phyloP scores from a whole-genome alignment of 1,140 invertebrate species.

The Cephus cinctus region DNA sequence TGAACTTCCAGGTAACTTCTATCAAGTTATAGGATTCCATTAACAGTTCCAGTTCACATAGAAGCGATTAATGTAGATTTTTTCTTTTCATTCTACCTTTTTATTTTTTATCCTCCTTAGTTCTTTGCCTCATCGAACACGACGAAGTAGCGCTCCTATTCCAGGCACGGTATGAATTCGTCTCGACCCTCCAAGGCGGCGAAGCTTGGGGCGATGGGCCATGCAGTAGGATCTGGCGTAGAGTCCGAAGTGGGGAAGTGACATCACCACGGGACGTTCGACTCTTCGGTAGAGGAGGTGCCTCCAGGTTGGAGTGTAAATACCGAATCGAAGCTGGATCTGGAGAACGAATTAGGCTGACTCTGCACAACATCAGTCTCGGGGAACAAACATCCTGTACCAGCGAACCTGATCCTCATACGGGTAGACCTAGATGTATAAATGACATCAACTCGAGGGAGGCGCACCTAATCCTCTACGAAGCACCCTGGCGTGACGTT shows the following conservation, averaged over 20 bases:
- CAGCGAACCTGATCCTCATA: constrained; percentile 71
- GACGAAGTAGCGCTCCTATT: constrained; percentile 7
- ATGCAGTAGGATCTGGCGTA: constrained; percentile 60
- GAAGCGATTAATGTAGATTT: constrained; percentile 19
- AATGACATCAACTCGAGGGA: constrained; percentile 58
- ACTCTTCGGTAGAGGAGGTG: constrained; percentile 74
- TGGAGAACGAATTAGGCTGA: constrained; percentile 65
- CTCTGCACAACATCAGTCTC: constrained; percentile 71
- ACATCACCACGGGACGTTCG: constrained; percentile 73
- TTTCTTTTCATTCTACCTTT: constrained; percentile 6
- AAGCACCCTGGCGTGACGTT: constrained; percentile 66
- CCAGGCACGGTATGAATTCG: constrained; percentile 74
- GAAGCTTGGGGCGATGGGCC: constrained; percentile 62
- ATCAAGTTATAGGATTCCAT: too few species aligned
- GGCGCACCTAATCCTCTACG: constrained; percentile 62
- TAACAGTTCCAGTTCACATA: too few species aligned
- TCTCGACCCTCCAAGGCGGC: constrained; percentile 75
- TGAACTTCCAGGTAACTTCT: constrained; percentile 51
- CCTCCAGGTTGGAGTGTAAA: constrained; percentile 69
- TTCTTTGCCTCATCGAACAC: not conserved
- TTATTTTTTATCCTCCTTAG: not conserved
- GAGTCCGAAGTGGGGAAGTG: constrained; percentile 62
- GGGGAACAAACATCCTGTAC: constrained; percentile 65
- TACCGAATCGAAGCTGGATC: constrained; percentile 71
- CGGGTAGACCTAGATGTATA: constrained; percentile 61